Base-by-base conservation (phyloP, 2,888 invertebrate genomes). In the Masnerella sp. region DNA sequence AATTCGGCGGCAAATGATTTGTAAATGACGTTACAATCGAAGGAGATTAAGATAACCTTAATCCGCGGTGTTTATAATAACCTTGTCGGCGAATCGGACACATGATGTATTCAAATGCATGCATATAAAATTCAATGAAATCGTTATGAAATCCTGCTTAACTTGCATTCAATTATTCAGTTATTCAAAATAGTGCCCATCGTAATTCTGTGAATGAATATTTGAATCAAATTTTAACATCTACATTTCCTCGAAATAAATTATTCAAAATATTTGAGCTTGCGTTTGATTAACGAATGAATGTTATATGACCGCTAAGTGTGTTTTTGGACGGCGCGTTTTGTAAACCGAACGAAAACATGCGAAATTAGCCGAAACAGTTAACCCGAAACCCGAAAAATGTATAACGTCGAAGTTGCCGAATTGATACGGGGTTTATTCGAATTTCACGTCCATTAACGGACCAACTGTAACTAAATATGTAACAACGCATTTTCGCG, bases 111-210 rank as follows among this genome's bases (percentile, higher is more conserved):
- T 71, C 52, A 71, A 64, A 71, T 71, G 58, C 52, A 64, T 43
- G 62, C 58, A 64, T 71, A 59, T 59, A 71, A 71, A 71, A 71
- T 71, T 65, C 71, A 65, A 71, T 64, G 65, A 64, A 65, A 71
- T 56, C 65, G 61, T 65, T 72, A 38, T 64, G 65, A 72, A 51
- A 72, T 38, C 59, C 72, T 52, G 65, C 61, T 72, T 54, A 65
- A 65, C 54, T 54, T 65, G 72, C 65, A 47, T 59, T 72, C 65
- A 65, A 65, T 72, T 72, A 72, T 72, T 72, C 72, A 72, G 65
- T 65, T 71, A 71, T 65, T 71, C 71, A 65, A 71, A 71, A 71
- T 59, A 71, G 59, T 38, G 71, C 47, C 36, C 65, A 45, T 47
- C 64, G 59, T 71, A 65, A 59, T 58, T 49, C 59, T 52, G 22